Percentiles rank a stretch among this genome's conserved stretches.
Conservation (phyloP, 2,888 invertebrate species). For the Ernsta delagoae region DNA sequence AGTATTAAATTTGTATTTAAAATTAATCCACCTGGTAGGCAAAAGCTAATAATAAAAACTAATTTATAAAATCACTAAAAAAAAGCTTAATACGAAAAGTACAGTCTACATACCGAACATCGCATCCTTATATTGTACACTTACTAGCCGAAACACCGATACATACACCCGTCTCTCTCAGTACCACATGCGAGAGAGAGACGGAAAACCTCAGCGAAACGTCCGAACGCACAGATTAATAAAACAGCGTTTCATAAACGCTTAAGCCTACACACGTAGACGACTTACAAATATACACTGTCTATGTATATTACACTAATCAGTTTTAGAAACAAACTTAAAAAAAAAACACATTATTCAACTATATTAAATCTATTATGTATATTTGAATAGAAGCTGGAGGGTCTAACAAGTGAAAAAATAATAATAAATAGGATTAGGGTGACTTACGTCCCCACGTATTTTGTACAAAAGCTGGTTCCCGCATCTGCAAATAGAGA, state of each 20-base stretch:
- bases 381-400: slow-evolving; percentile 76
- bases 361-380: slow-evolving; percentile 74
- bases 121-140: slow-evolving; percentile 29
- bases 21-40: background rate
- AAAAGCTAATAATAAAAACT: slow-evolving; percentile 26
- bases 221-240: slow-evolving; percentile 15
- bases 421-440: slow-evolving; percentile 77
- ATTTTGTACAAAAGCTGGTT: slow-evolving; percentile 78
- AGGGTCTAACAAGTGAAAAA: slow-evolving; percentile 77
- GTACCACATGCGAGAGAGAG: slow-evolving; percentile 34
- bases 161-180: slow-evolving; percentile 29
- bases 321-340: slow-evolving; percentile 69
- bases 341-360: slow-evolving; percentile 64
- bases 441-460: slow-evolving; percentile 61
- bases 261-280: slow-evolving; percentile 61
- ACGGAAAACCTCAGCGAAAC: slow-evolving; percentile 25
- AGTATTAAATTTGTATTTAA: background rate
- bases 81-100: slow-evolving; percentile 37
- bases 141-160: slow-evolving; percentile 13
- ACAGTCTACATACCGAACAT: slow-evolving; percentile 32
- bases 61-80: slow-evolving; percentile 33
- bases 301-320: slow-evolving; percentile 54
- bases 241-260: slow-evolving; percentile 43
- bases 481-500: slow-evolving; percentile 61
- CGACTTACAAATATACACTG: slow-evolving; percentile 56